Evolutionary conservation across 1,140 invertebrate genomes (phyloP), one percentile per base, ranked within the genome.

Genomic region (Hypothenemus hampei): DNA sequence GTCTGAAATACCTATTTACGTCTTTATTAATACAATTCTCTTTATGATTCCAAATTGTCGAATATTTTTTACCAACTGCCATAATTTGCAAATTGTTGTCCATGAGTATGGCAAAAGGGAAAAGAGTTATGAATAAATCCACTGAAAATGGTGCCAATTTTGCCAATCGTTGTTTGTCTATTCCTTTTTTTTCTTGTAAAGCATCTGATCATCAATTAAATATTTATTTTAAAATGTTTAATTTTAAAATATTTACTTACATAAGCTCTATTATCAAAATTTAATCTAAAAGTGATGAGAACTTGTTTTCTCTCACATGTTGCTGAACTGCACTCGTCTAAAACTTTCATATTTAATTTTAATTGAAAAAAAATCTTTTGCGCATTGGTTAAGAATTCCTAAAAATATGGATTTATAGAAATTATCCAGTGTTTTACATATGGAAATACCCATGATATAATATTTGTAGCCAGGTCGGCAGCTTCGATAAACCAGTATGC

Each of bases 261-360:
- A 67, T 88, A 90, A 61, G 85, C 80, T 21, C 78, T 77, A 65
- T 91, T 91, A 52, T 91, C 85, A 63, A 89, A 91, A 65, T 90
- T 81, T 22, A 90, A 75, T 4, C 86, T 75, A 58, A 86, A 82
- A 50, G 82, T 85, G 1, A 88, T 83, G 16, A 67, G 63, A 43
- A 81, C 75, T 8, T 85, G 81, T 56, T 82, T 77, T 1, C 75
- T 79, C 0, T 73, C 70, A 0, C 72, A 69, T 3, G 64, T 65
- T 4, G 77, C 78, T 23, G 77, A 78, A 52, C 72, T 73, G n/a
- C 75, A 75, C 55, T 83, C 81, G 58, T 88, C 83, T 19, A 91
- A 68, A 0, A 90, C 78, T 31, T 77, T 75, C 1, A 88, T 81
- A 48, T 83, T 80, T 29, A 93, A 75, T 60, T 82, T 78, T 23